Conservation (phyloP, 2,797 vertebrate species). For the Adelosebastes latens region DNA sequence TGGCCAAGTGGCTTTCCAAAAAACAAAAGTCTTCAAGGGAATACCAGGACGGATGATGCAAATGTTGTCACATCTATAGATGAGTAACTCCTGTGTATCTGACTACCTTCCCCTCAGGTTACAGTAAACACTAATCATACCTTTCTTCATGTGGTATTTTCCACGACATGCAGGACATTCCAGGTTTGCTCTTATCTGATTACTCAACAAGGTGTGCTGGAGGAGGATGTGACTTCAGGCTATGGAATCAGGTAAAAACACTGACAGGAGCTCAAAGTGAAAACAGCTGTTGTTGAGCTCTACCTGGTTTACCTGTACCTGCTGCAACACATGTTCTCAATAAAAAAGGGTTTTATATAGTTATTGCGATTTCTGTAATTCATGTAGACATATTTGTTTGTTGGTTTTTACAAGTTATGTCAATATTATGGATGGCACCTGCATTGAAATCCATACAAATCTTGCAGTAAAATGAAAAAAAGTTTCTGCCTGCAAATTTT, state of each 20-base stretch:
- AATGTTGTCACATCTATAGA: slow-evolving; percentile 36
- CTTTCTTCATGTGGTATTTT: slow-evolving; percentile 23
- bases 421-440: background rate
- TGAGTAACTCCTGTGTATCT: slow-evolving; percentile 26
- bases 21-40: slow-evolving; percentile 12
- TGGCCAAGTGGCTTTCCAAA: slow-evolving; percentile 40
- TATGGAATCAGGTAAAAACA: slow-evolving; percentile 1
- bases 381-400: background rate
- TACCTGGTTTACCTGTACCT: slow-evolving; percentile 24
- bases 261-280: background rate
- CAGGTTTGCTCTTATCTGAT: slow-evolving; percentile 1
- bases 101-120: slow-evolving; percentile 17
- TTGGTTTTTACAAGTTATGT: background rate
- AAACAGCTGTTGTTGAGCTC: slow-evolving; percentile 5
- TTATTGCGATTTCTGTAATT: background rate
- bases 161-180: slow-evolving; percentile 29
- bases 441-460: background rate
- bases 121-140: background rate
- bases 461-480: background rate
- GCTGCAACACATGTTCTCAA: background rate
- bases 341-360: background rate
- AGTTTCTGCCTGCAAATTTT: background rate
- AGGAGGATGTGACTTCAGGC: slow-evolving; percentile 36
- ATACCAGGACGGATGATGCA: slow-evolving; percentile 19
- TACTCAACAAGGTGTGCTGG: slow-evolving; percentile 19